Evolutionary conservation across 2,113 vertebrate species (phyloP), one percentile per base, ranked within the genome.

Genomic region (Rhinoptilus africanus): DNA sequence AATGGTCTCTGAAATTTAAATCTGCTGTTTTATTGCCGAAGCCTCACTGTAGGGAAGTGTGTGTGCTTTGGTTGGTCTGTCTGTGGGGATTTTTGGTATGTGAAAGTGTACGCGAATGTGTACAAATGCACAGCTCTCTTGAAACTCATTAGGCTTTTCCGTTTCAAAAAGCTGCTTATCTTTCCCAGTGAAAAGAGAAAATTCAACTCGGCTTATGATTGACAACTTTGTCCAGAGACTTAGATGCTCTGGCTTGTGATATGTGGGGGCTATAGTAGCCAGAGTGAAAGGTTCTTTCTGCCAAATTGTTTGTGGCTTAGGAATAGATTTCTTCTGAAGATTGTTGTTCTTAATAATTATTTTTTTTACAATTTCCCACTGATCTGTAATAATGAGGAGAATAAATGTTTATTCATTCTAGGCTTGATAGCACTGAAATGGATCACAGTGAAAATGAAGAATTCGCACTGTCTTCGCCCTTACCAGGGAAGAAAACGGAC

Each of bases 401-500:
- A 74, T 50, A 92, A 64, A 76, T 96, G 7, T 92, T 59, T 98
- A 0, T 97, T 87, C 8, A 91, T 97, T 81, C 73, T 97, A 99
- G 99, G 85, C 98, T 98, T 60, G 99, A 99, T 97, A 99, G 98
- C 96, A 98, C 98, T 95, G 99, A 99, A 97, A 98, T 99, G 98
- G 99, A 99, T 97, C 99, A 99, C 89, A 99, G 99, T 97, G 99
- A 99, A 98, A 99, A 99, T 92, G 99, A 99, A 97, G 99, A 99
- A 96, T 99, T 99, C 88, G 98, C 98, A 51, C 97, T 99, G 95
- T 14, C 97, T 92, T 98, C 98, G 9, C 98, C 98, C n/a, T 97
- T 98, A 92, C 98, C 98, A 56, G 98, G 98, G 41, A 98, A 98
- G 80, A 98, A 98, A 96, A 97, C 97, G 94, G 98, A 98, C 96